phyloP scores from a whole-genome alignment of 1,140 invertebrate genomes.

The Lepidurus apus region DNA sequence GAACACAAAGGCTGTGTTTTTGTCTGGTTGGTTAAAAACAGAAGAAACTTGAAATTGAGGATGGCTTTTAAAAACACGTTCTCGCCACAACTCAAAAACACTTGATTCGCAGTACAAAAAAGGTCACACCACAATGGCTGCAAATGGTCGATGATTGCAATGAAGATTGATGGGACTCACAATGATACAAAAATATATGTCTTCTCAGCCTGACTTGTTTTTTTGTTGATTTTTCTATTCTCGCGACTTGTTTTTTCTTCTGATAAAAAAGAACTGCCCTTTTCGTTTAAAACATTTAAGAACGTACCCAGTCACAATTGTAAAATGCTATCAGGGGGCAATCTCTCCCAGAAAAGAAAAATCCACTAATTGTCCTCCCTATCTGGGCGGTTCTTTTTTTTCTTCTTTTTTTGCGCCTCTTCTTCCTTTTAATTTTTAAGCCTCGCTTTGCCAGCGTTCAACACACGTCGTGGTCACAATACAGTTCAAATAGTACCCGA shows the following conservation, averaged over 20 bases:
- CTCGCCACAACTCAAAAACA: not conserved
- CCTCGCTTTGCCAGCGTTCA: slow-evolving; percentile 2
- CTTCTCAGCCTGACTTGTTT: not conserved
- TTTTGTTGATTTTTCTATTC: not conserved
- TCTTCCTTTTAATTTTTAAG: not conserved
- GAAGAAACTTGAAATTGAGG: not conserved
- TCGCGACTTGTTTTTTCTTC: not conserved
- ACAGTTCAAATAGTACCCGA: not conserved
- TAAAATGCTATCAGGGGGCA: not conserved
- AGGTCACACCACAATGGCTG: not conserved
- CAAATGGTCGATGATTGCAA: not conserved
- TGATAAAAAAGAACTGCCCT: not conserved
- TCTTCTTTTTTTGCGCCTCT: not conserved
- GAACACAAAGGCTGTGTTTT: not conserved
- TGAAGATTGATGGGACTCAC: not conserved
- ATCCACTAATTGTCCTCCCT: not conserved
- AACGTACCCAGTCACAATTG: not conserved
- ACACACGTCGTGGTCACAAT: not conserved
- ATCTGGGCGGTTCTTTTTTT: not conserved
- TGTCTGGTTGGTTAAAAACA: not conserved
- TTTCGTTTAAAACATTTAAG: not conserved
- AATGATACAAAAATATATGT: slow-evolving; percentile 14
- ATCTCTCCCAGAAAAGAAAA: not conserved
- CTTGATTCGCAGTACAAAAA: not conserved
- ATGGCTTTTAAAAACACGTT: not conserved